Evolutionary conservation across 2,797 vertebrate species (phyloP), one percentile per base, ranked within the genome.

Genomic region (Hemitrygon akajei): DNA sequence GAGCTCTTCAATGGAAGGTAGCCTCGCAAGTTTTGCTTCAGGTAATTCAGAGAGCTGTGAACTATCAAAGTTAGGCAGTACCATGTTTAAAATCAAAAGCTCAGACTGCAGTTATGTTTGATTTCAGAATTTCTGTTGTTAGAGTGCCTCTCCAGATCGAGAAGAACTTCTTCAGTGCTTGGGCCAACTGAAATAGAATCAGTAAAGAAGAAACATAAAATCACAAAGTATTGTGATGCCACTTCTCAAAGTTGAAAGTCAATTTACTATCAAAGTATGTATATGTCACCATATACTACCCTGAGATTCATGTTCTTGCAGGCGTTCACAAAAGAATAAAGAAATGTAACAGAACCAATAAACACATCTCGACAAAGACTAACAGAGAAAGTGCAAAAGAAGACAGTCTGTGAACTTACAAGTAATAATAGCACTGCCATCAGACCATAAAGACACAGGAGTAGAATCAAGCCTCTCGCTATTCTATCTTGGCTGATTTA

Each of bases 51-150:
- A 25, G 40, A 56, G 40, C 27, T 11, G 10, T 40, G 91, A 92
- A 56, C 91, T 56, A 37, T 11, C 0, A 37, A 10, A 47, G 5
- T 91, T 71, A 73, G 37, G 6, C 34, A 92, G 69, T 73, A 71
- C 37, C 86, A 69, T 7, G 2, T 89, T 92, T 75, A 58, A 58
- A 76, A 76, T n/a, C 71, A 47, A 5, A 76, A 20, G 5, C 47
- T 75, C 71, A 93, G 73, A 14, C 22, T 92, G 66, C 27, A 69
- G 7, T 9, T 69, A n/a, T 56, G n/a, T 93, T 56, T 75, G 14
- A 93, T 40, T 93, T 93, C 47, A 93, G 56, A 93, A 73, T 93
- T 40, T 76, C 91, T 75, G 63, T 20, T 73, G 20, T 91, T 71
- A 0, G 89, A 69, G 25, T 76, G 11, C 3, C 18, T 93, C 47